Percentiles rank a stretch among this genome's conserved stretches.
Conservation (phyloP, 2,888 invertebrate genomes). For the Notodonta dromedarius region DNA sequence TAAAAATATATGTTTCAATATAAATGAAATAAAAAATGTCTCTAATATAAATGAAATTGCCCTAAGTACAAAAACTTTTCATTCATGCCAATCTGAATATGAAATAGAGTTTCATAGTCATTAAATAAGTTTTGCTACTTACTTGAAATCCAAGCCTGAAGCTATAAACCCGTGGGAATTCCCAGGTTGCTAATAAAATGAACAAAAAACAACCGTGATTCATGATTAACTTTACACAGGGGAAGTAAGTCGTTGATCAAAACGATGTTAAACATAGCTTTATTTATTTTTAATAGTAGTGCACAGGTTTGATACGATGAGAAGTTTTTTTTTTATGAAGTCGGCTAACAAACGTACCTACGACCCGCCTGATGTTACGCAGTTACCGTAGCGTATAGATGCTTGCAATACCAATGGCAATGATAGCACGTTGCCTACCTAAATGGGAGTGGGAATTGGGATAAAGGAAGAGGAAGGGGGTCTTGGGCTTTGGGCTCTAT, state of each 20-base stretch:
- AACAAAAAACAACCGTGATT: constrained; percentile 56
- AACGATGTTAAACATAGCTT: too few species aligned
- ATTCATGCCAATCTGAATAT: constrained; percentile 3
- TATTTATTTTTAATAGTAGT: neutral
- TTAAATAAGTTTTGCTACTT: constrained; percentile 46
- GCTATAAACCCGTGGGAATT: constrained; percentile 57
- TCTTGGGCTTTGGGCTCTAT: too few species aligned
- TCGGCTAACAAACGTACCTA: too few species aligned
- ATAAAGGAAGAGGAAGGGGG: too few species aligned
- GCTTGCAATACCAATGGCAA: too few species aligned
- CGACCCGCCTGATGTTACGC: too few species aligned
- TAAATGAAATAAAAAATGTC: neutral
- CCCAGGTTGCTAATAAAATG: constrained; percentile 45
- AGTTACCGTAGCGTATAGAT: too few species aligned
- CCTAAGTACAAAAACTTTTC: neutral
- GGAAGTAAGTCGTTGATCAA: constrained; percentile 13
- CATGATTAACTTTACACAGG: constrained; percentile 43
- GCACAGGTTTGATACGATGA: too few species aligned
- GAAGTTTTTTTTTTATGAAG: too few species aligned
- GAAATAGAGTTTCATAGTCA: constrained; percentile 33
- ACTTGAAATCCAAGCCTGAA: constrained; percentile 52
- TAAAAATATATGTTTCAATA: neutral
- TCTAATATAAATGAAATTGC: neutral
- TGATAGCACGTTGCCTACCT: too few species aligned
- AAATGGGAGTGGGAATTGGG: too few species aligned